A percentile compares a stretch with the other conserved stretches of the same genome.
Evolutionary conservation across 2,888 invertebrate genomes (phyloP).

Genomic region (Napeogenes inachia): DNA sequence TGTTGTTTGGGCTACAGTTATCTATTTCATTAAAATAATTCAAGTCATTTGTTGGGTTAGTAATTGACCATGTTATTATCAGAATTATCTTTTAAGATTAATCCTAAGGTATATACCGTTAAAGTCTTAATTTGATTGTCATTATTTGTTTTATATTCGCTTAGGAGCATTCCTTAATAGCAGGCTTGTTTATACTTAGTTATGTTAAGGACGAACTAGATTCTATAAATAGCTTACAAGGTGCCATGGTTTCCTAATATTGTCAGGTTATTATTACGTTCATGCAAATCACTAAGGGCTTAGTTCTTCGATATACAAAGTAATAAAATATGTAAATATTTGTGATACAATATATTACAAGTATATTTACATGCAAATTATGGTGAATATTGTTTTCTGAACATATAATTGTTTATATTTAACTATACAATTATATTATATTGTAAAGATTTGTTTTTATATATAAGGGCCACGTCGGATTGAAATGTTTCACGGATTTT

Average conservation of each 20-base stretch:
- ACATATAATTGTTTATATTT: no score
- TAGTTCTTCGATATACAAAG: background rate
- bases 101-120: constrained; percentile 4
- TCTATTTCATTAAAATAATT: no score
- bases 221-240: constrained; percentile 36
- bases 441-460: no score
- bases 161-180: constrained; percentile 16
- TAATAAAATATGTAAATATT: no score
- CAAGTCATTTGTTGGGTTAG: no score
- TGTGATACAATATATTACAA: background rate
- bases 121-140: constrained; percentile 10
- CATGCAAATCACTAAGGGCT: constrained; percentile 8
- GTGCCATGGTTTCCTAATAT: constrained; percentile 27
- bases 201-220: constrained; percentile 31
- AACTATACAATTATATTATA: no score
- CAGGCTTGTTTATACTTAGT: constrained; percentile 22
- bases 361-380: constrained; percentile 1
- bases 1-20: no score
- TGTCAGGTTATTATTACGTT: constrained; percentile 22
- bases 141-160: constrained; percentile 9
- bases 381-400: background rate
- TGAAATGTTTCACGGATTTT: no score
- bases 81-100: background rate
- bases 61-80: no score
- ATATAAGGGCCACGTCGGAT: no score